Percentiles rank a stretch among this genome's conserved stretches.
Evolutionary conservation across 2,888 invertebrate genomes (phyloP).

Genomic region (Clivina fossor): DNA sequence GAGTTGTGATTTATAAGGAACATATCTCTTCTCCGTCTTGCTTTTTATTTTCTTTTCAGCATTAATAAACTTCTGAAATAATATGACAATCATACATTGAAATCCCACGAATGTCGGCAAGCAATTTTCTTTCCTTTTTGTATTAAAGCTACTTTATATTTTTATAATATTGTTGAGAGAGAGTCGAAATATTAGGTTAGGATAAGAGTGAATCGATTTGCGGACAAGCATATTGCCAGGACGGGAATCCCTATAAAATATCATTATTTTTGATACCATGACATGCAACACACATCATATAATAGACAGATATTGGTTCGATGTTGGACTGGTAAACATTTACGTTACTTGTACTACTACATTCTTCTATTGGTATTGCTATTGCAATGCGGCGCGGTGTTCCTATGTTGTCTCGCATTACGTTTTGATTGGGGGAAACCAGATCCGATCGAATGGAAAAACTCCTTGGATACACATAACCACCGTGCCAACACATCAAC

Average conservation of each 20-base stretch:
- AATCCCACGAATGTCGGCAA: constrained; percentile 16
- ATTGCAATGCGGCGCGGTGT: constrained; percentile 33
- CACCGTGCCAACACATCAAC: neutral
- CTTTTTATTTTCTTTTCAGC: neutral
- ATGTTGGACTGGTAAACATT: too few species aligned
- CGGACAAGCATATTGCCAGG: constrained; percentile 8
- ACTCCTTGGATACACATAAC: constrained; percentile 8
- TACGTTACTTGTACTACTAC: too few species aligned
- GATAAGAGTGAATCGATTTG: constrained; percentile 15
- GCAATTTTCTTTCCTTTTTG: constrained; percentile 23
- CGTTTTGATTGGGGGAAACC: constrained; percentile 19
- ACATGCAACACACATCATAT: constrained; percentile 21
- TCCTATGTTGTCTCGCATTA: constrained; percentile 45
- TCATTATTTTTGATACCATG: constrained; percentile 53
- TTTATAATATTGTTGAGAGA: constrained; percentile 25
- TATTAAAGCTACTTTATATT: constrained; percentile 29
- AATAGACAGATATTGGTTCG: constrained; percentile 43
- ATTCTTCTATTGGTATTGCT: too few species aligned
- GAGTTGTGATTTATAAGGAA: too few species aligned
- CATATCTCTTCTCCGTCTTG: too few species aligned
- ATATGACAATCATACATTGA: neutral
- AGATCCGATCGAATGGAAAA: constrained; percentile 8
- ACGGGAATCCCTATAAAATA: constrained; percentile 50
- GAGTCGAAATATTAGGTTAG: constrained; percentile 19
- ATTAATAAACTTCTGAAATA: neutral